These are phyloP conservation scores for Drosophila recens DNA, from an alignment of 2,888 invertebrate genomes.

Conservation along the genomic window DNA sequence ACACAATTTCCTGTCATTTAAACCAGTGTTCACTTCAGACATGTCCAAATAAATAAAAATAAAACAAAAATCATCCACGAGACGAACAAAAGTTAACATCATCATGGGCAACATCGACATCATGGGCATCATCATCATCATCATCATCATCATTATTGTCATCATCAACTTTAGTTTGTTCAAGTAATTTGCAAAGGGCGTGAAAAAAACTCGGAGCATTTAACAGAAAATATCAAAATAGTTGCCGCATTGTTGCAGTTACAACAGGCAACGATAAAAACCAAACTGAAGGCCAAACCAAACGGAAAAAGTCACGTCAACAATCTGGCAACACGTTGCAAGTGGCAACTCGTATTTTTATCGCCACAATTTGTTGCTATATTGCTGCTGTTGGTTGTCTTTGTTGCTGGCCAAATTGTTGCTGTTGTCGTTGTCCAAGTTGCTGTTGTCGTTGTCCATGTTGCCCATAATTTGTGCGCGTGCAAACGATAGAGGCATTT, in stretches of 20 bases:
- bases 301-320: constrained; percentile 64
- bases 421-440: constrained; percentile 25
- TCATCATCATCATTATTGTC: constrained; percentile 22
- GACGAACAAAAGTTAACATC: constrained; percentile 20
- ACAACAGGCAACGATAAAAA: constrained; percentile 25
- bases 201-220: constrained; percentile 46
- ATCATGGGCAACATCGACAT: constrained; percentile 21
- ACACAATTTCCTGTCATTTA: constrained; percentile 32
- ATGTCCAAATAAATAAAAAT: constrained; percentile 7
- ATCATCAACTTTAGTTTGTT: constrained; percentile 43
- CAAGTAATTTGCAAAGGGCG: constrained; percentile 44
- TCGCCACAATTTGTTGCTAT: constrained; percentile 51
- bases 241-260: constrained; percentile 59
- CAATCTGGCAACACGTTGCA: constrained; percentile 79
- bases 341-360: constrained; percentile 68
- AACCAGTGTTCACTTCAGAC: constrained; percentile 21
- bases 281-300: constrained; percentile 13
- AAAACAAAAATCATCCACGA: not conserved
- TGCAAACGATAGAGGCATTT: constrained; percentile 57
- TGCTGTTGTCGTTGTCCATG: constrained; percentile 24
- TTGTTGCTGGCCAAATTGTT: constrained; percentile 17
- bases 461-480: constrained; percentile 65
- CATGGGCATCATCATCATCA: constrained; percentile 1
- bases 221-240: constrained; percentile 59
- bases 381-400: constrained; percentile 30